Evolutionary conservation across 2,888 invertebrate genomes (phyloP), one percentile per base, ranked within the genome.

Genomic region (Dolomedes plantarius): DNA sequence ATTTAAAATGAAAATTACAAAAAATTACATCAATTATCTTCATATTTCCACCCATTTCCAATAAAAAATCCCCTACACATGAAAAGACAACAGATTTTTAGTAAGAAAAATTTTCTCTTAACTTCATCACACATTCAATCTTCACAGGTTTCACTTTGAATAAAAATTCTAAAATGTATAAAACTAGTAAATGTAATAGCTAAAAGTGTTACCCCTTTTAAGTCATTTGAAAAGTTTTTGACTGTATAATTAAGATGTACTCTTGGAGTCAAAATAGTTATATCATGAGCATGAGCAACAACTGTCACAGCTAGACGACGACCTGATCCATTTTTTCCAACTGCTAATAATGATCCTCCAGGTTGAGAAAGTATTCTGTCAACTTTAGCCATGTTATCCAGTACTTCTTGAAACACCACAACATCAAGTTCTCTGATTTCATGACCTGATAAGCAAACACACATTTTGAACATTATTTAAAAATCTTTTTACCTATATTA

Each of bases 261-360:
- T 89, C 94, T 92, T 0, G 93, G 93, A 1, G 92, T 91, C 89
- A 92, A 90, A 16, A 93, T 88, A 65, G 94, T 93, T 74, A 95
- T 94, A 73, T 94, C 93, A 89, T 95, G 94, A 90, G 96, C 92
- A 73, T 95, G 94, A 9, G 96, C 94, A 0, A 94, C 93, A 5
- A 97, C 92, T 89, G 94, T 94, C 0, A 96, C 93, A 0, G 96
- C 95, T 13, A 95, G 95, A 90, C 96, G 93, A 46, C 97, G 93
- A 0, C 98, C 96, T 71, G 94, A 94, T 64, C 97, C 98, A 36
- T 95, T 94, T 88, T 94, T 93, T 0, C 96, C 97, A 88, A 95
- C 94, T 88, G 96, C 91, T 50, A 95, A 92, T n/a, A 94, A 90
- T 39, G 95, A 93, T 0, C 95, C 95, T 13, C 93, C 93, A 3